These are phyloP conservation scores for Triplophysa bombifrons DNA, from an alignment of 2,797 vertebrate genomes.

Conservation along the genomic window DNA sequence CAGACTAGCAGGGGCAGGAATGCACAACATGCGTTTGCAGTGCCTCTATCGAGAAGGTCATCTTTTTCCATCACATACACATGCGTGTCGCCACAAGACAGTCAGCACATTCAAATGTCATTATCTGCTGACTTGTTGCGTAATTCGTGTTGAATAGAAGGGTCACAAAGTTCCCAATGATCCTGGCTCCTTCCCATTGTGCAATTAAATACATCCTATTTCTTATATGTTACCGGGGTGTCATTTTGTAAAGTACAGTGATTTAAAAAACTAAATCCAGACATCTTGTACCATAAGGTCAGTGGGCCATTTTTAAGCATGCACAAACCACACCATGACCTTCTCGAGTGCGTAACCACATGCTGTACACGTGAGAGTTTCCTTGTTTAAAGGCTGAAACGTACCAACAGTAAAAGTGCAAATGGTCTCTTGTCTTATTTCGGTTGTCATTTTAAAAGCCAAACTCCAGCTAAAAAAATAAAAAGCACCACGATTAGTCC, in stretches of 20 bases:
- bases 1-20: conserved; percentile 35
- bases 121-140: conserved; percentile 67
- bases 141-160: conserved; percentile 58
- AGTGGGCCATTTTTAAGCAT: conserved; percentile 42
- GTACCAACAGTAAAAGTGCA: not conserved
- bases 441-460: too few relatives aligned
- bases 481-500: too few relatives aligned
- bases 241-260: conserved; percentile 50
- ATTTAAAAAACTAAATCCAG: conserved; percentile 31
- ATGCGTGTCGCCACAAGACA: conserved; percentile 64
- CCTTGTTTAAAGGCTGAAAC: not conserved
- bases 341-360: conserved; percentile 40
- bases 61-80: conserved; percentile 74
- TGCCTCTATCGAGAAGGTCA: conserved; percentile 76
- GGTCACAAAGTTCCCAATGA: conserved; percentile 40
- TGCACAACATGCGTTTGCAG: conserved; percentile 52
- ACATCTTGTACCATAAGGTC: conserved; percentile 36
- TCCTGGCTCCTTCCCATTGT: conserved; percentile 46
- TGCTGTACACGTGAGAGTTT: conserved; percentile 15
- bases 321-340: conserved; percentile 40
- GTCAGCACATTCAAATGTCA: conserved; percentile 79
- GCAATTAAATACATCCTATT: conserved; percentile 28
- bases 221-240: conserved; percentile 58
- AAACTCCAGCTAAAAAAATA: too few relatives aligned
- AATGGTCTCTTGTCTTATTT: too few relatives aligned